Base-by-base conservation (phyloP, 2,113 vertebrate genomes). In the Triplophysa siluroides region DNA sequence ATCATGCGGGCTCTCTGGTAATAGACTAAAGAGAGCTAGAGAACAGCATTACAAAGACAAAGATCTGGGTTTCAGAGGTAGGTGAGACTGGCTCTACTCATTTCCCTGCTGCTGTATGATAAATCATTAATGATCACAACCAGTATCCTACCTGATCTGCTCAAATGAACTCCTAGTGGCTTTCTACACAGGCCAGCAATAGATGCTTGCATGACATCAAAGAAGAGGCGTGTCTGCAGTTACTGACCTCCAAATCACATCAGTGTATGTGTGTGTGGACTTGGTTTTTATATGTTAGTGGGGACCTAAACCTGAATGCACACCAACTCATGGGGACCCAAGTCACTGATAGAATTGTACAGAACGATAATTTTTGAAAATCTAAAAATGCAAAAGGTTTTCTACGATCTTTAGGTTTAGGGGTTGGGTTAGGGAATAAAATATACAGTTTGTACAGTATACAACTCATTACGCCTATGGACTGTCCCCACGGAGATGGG, bases 41-140 rank as follows among this genome's bases (percentile, higher is more conserved):
- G 69, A 76, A 24, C 43, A 72, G 65, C 14, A 11, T 54, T 67
- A 58, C 19, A 29, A 69, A 52, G 62, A 76, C 47, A 76, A 56
- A 73, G 79, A 86, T 81, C 77, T 64, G 62, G 62, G 69, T 52
- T 77, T 83, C 86, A 14, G 83, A 67, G 87, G 84, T 90, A 85
- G 82, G 58, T 82, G 83, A 85, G 87, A 90, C 88, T 80, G 47
- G 73, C 64, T 54, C 69, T 78, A 65, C 76, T 64, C 70, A 66
- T 45, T 64, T 83, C 76, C 75, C 68, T 19, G 89, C 90, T 90
- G 89, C 88, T 89, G 81, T 81, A 79, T 78, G 83, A 81, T 93
- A 84, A 93, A 93, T 93, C 88, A 90, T 93, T 93, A 86, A 93
- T 93, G 90, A 92, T 79, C 83, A 80, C 80, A 83, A 87, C 88